Evolutionary conservation across 2,113 vertebrate genomes (phyloP), one percentile per base, ranked within the genome.

Genomic region (Hippopotamus amphibius): DNA sequence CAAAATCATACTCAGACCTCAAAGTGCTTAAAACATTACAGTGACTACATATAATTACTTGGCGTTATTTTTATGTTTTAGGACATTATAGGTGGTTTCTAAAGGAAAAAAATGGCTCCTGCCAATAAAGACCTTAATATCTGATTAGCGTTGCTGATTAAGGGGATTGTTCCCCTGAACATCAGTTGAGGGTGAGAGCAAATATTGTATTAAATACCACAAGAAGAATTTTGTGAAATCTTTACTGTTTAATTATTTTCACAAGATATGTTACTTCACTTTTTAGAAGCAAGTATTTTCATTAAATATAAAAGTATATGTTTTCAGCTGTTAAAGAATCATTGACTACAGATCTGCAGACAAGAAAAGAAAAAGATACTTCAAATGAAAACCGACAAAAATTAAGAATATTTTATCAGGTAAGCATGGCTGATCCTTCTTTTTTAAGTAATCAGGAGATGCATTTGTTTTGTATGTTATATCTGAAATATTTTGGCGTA

Each of bases 331-430:
- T 99, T 98, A 99, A 99, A 98, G 99, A 99, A 98, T 99, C 99
- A 6, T 97, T 99, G 96, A 99, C 98, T 88, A 98, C 99, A 98
- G 99, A 99, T 94, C 98, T 99, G 95, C 99, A 99, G 93, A 98
- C 99, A 94, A 99, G 99, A 97, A 99, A 99, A 98, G 99, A 99
- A 98, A 99, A 98, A 95, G 99, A 99, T 98, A 98, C 99, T 96
- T 98, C 98, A 91, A 99, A 99, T 98, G 99, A 99, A 97, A 99
- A 99, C 41, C 99, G 99, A 30, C 99, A 99, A 98, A 99, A 99
- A 97, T 98, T 99, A 96, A 98, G 99, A 97, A 99, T 99, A 98
- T 99, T 99, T 99, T 99, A 99, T 98, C 99, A 99, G 99, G 99
- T 99, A 98, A 97, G 95, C 19, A 68, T 84, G 97, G 61, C 26